These are phyloP conservation scores for Calyptomena viridis DNA, from an alignment of 2,113 vertebrate genomes.

Conservation along the genomic window DNA sequence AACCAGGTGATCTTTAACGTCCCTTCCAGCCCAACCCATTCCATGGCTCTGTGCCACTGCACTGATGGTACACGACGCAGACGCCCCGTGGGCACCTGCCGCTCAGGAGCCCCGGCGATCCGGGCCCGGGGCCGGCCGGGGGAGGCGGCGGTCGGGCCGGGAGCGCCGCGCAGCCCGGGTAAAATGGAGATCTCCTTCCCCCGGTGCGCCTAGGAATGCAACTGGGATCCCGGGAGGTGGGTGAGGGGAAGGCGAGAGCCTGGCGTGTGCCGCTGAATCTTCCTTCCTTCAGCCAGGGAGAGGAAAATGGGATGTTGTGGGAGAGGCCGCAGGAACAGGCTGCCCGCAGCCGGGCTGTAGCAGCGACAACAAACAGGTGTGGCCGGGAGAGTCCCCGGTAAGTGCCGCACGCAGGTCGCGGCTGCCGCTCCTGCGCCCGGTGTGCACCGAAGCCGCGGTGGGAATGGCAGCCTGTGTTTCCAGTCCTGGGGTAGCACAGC, in stretches of 20 bases:
- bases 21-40: neutral
- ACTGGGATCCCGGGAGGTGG: neutral
- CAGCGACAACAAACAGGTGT: conserved; percentile 34
- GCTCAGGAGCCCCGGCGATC: neutral
- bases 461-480: neutral
- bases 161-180: neutral
- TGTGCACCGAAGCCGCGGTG: accelerated
- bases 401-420: neutral
- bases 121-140: too few relatives aligned
- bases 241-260: neutral
- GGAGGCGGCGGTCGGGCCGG: neutral
- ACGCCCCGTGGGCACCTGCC: neutral
- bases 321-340: neutral
- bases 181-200: neutral
- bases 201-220: neutral
- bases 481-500: neutral
- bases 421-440: neutral
- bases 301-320: neutral
- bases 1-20: neutral
- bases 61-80: neutral
- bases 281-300: neutral
- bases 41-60: neutral
- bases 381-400: neutral
- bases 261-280: neutral
- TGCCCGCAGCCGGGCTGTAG: neutral